Evolutionary conservation across 2,113 vertebrate genomes (phyloP).

Genomic region (Hyaena hyaena): DNA sequence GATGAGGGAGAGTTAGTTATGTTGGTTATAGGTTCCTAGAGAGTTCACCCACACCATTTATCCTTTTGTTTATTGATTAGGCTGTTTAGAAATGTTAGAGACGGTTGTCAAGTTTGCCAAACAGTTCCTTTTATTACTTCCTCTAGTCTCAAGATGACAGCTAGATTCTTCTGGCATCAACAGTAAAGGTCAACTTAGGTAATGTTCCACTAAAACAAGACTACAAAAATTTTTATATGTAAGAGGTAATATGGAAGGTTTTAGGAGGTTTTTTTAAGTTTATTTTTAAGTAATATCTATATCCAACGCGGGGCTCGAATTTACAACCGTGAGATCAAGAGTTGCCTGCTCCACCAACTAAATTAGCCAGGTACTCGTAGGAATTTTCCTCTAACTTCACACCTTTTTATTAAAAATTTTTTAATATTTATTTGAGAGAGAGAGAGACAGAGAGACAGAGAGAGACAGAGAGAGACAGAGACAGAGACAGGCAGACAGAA

Average conservation of each 20-base stretch:
- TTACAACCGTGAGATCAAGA: neutral
- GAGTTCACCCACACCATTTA: neutral
- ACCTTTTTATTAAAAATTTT: neutral
- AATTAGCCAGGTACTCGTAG: neutral
- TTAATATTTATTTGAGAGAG: too few relatives aligned
- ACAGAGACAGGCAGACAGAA: too few relatives aligned
- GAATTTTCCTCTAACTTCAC: conserved; percentile 38
- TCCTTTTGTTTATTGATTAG: neutral
- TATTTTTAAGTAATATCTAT: neutral
- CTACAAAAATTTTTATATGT: neutral
- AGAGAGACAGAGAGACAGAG: too few relatives aligned
- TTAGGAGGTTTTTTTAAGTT: neutral
- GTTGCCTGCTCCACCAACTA: neutral
- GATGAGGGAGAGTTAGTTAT: neutral
- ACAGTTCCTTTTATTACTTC: neutral
- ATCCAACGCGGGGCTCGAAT: neutral
- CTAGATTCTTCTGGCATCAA: neutral
- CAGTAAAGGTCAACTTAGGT: neutral
- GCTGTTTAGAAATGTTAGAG: conserved; percentile 20
- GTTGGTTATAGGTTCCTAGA: neutral
- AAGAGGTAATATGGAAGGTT: conserved; percentile 20
- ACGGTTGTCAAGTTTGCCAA: neutral
- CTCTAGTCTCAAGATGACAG: neutral
- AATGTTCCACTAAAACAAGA: conserved; percentile 18
- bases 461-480: too few relatives aligned